Conservation (phyloP, 2,113 vertebrate genomes). For the Crotalus horridus region DNA sequence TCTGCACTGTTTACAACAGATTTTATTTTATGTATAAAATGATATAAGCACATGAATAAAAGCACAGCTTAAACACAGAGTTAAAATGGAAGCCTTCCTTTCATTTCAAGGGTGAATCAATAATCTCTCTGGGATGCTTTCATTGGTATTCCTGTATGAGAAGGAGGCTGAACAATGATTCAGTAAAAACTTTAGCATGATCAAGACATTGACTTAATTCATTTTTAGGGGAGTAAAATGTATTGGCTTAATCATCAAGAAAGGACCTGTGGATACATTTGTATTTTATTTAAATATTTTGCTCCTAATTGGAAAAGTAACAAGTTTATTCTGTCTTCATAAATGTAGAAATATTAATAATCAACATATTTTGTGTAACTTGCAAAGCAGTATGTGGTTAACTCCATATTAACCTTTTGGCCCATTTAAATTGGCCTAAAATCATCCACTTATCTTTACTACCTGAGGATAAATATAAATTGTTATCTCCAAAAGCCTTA, state of each 20-base stretch:
- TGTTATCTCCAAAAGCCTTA: too few relatives aligned
- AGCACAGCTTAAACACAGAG: too few relatives aligned
- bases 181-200: conserved; percentile 44
- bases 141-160: neutral
- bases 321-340: neutral
- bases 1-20: too few relatives aligned
- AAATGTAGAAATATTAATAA: neutral
- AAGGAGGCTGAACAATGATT: neutral
- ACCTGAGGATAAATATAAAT: too few relatives aligned
- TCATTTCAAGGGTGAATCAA: neutral
- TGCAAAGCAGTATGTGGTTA: neutral
- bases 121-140: neutral
- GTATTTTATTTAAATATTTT: conserved; percentile 60
- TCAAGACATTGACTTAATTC: conserved; percentile 46
- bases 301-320: too few relatives aligned
- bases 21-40: too few relatives aligned
- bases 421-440: too few relatives aligned
- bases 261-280: conserved; percentile 63
- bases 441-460: too few relatives aligned
- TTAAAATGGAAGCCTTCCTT: neutral
- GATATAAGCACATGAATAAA: too few relatives aligned
- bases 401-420: too few relatives aligned
- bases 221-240: conserved; percentile 65
- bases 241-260: conserved; percentile 66
- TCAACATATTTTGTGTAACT: neutral